phyloP scores from a whole-genome alignment of 2,797 vertebrate species.

The Rhynchonycteris naso region DNA sequence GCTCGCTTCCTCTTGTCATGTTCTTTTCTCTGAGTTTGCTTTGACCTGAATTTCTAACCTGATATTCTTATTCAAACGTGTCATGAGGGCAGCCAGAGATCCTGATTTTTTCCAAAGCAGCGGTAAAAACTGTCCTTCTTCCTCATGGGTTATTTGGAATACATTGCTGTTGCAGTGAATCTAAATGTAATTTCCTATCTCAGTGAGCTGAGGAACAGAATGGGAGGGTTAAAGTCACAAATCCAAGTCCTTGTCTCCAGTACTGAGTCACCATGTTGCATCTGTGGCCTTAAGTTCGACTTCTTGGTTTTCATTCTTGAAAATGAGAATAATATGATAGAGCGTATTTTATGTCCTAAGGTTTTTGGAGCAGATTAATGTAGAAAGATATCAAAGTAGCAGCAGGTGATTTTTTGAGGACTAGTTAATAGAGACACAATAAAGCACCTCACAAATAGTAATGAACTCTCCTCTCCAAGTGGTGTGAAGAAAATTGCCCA shows the following conservation, averaged over 20 bases:
- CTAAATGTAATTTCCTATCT: constrained; percentile 23
- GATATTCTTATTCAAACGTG: constrained; percentile 75
- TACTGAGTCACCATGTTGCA: neutral
- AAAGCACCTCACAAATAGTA: neutral
- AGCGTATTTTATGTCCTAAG: neutral
- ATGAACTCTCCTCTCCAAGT: neutral
- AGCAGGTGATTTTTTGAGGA: neutral
- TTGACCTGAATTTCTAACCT: constrained; percentile 78
- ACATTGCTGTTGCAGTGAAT: constrained; percentile 23
- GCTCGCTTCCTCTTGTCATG: constrained; percentile 57
- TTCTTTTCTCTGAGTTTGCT: constrained; percentile 60
- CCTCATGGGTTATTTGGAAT: constrained; percentile 59
- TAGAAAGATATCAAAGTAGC: neutral
- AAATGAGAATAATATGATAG: neutral
- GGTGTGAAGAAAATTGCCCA: neutral
- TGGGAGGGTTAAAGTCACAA: neutral
- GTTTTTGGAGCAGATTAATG: neutral
- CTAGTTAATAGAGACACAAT: neutral
- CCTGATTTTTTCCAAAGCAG: constrained; percentile 42
- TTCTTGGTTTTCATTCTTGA: neutral
- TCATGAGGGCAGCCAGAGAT: constrained; percentile 73
- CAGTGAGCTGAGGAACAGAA: neutral
- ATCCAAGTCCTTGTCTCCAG: neutral
- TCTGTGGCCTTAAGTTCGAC: neutral
- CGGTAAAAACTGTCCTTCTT: constrained; percentile 14